A percentile compares a stretch with the other conserved stretches of the same genome.
phyloP scores from a whole-genome alignment of 2,888 invertebrate species.

The Rhopalosiphum nymphaeae region DNA sequence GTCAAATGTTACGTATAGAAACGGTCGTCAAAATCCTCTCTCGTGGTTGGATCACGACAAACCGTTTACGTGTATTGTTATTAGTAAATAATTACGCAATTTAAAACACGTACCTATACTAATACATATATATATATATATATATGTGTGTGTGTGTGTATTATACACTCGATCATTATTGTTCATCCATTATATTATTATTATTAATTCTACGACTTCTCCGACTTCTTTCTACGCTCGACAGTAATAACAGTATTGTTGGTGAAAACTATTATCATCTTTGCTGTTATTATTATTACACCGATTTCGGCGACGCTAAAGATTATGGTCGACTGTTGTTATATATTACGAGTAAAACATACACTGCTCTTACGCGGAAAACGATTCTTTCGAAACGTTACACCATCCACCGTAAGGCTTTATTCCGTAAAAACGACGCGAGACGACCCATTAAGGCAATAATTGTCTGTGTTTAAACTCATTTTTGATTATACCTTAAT shows the following conservation, averaged over 20 bases:
- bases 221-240: not conserved
- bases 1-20: conserved; percentile 4
- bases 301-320: not conserved
- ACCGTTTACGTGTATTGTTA: not conserved
- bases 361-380: not conserved
- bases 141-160: not conserved
- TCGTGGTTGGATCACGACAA: not conserved
- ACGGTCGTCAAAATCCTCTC: not conserved
- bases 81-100: not conserved
- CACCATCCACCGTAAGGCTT: not conserved
- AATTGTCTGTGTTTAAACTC: not conserved
- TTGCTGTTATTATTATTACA: not conserved
- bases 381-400: not conserved
- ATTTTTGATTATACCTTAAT: conserved; percentile 20
- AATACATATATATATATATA: not conserved
- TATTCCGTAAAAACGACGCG: not conserved
- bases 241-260: not conserved
- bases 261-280: not conserved
- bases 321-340: not conserved
- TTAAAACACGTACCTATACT: not conserved
- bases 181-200: not conserved
- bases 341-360: not conserved
- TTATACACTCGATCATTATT: not conserved
- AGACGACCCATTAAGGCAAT: not conserved
- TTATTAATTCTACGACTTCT: not conserved